Base-by-base conservation (phyloP, 1,140 invertebrate genomes). In the Drosophila nigromelanica region DNA sequence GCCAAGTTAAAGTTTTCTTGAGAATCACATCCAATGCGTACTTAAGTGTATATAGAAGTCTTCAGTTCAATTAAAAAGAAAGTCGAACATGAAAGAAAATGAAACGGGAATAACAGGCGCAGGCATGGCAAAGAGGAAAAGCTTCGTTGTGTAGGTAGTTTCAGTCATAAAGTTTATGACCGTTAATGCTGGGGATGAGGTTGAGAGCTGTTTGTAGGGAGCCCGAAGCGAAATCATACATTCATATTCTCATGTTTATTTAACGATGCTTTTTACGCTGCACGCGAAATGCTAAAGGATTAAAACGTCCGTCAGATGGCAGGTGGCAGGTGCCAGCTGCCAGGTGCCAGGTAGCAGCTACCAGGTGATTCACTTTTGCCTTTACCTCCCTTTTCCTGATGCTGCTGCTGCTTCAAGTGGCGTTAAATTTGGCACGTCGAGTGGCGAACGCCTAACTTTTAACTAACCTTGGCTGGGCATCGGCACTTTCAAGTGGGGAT, bases 231-330 rank as follows among this genome's bases (percentile, higher is more conserved):
- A 56, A 86, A 86, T 86, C 82, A 82, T 86, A 78, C 82, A 86
- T 86, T 82, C 82, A 86, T 87, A 82, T 87, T 69, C 82, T 87
- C 72, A 89, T 89, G 78, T 86, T 87, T 86, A 86, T 86, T 86
- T 86, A 86, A 86, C 82, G 81, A 86, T 86, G 81, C 81, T 78
- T 87, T 87, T 86, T 87, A 86, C 78, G 79, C 75, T 86, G 74
- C 73, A 74, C 64, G 63, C 78, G 37, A 81, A 81, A 87, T 81
- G 78, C 82, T 78, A 86, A 86, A 86, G 82, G 82, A 86, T 86
- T 86, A 86, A 81, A 76, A 87, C 70, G 63, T 68, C 40, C 48
- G 55, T 48, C 48, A 43, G 54, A 7, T 47, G 43, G 40, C 40
- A 42, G 40, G 4, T 18, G 30, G 10, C 27, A 51, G 27, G 24